Base-by-base conservation (phyloP, 2,888 invertebrate genomes). In the Didymodactylos carnosus region DNA sequence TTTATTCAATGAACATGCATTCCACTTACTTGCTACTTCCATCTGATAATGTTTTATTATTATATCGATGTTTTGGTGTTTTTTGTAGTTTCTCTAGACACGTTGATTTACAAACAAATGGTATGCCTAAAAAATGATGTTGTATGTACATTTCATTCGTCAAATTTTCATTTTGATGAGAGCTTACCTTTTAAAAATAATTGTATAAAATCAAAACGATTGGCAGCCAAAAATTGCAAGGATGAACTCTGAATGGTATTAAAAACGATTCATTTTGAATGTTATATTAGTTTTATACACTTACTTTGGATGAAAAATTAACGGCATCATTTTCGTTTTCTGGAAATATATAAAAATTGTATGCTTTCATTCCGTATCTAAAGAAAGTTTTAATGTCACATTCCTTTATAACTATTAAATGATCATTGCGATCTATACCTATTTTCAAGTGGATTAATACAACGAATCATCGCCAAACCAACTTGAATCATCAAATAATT, bases 401-500 rank as follows among this genome's bases (percentile, higher is more conserved):
- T 53, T 19, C 70, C 27, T 70, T 49, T 43, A 14, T 40, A 71
- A 6, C 13, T 29, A 35, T 69, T 23, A 71, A 29, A 25, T 40
- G 16, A 11, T n/a, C 39, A 11, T 3, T 41, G 7, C 8, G 53
- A 77, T 76, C 3, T 14, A 27, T 43, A 75, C 19, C 40, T 27
- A 39, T 40, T 71, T 19, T 81, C 78, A 39, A 78, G 79, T 40
- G 79, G 78, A 41, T 78, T 76, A 76, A 81, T 79, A 76, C 80
- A 83, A 70, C 80, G 80, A 77, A 85, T 85, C n/a, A 83, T 79
- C 76, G 83, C 83, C 25, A 86, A 76, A 6, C 86, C 86, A 81
- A 85, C 83, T 79, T 86, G 85, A 39, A 84, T 78, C 35, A 85
- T 77, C 27, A 83, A 78, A 78, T 84, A 85, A 71, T 83, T 80